A percentile compares a stretch with the other conserved stretches of the same genome.
phyloP scores from a whole-genome alignment of 2,888 invertebrate genomes.

The Phorcus lineatus region DNA sequence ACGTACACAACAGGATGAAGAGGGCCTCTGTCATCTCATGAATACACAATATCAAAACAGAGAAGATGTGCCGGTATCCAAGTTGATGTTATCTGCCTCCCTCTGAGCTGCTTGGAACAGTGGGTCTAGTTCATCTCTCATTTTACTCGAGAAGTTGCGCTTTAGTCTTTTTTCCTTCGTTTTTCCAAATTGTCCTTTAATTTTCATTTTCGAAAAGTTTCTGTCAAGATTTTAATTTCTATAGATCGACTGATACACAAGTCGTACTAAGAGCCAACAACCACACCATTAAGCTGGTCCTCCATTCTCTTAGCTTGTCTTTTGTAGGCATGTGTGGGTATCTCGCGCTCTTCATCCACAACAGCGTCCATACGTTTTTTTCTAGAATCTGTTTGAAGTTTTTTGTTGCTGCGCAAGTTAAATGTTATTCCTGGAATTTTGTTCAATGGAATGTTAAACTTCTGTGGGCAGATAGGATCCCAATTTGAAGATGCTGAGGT shows the following conservation, averaged over 20 bases:
- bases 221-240: background rate
- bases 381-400: background rate
- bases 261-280: background rate
- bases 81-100: too few relatives aligned
- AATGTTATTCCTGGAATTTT: background rate
- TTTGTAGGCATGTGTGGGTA: background rate
- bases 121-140: too few relatives aligned
- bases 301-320: background rate
- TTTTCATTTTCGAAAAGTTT: background rate
- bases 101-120: too few relatives aligned
- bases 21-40: too few relatives aligned
- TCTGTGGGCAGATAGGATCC: background rate
- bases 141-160: too few relatives aligned
- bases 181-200: too few relatives aligned
- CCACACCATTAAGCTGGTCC: background rate
- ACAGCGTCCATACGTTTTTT: background rate
- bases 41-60: too few relatives aligned
- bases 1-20: too few relatives aligned
- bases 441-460: background rate
- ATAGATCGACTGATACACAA: background rate
- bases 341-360: background rate
- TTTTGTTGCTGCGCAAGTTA: background rate
- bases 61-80: too few relatives aligned
- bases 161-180: too few relatives aligned
- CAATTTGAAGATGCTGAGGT: too few relatives aligned